Base-by-base conservation (phyloP, 1,140 invertebrate species). In the Ladona fulva region DNA sequence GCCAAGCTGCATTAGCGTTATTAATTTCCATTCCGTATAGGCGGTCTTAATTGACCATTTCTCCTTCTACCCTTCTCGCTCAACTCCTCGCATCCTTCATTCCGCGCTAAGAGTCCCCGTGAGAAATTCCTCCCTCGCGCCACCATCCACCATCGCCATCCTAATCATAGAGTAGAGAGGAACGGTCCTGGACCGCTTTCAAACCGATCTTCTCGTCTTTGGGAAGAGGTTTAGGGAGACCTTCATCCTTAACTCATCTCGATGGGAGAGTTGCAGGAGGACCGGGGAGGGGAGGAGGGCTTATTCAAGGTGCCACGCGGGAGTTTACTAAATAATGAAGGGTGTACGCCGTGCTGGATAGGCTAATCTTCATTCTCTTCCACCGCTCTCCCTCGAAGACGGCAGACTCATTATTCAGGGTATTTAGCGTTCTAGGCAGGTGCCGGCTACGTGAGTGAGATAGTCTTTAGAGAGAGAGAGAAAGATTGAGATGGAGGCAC, bases 271-370 rank as follows among this genome's bases (percentile, higher is more conserved):
- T n/a, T n/a, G n/a, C n/a, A n/a, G n/a, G n/a, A n/a, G n/a, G n/a
- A n/a, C n/a, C n/a, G n/a, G n/a, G n/a, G n/a, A n/a, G 52, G 12
- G 52, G 29, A 37, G 29, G 29, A 37, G 29, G 8, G 29, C 29
- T 37, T 37, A 37, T 37, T 66, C 16, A 66, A 1, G 52, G 52
- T 16, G 52, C 16, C 52, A 66, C 14, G n/a, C 52, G 52, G n/a
- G 52, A 66, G 52, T 66, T 66, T 66, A 66, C 52, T 66, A 66
- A 66, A 66, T 66, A 66, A 66, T 66, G 52, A 66, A 66, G n/a
- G 52, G 52, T 16, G 52, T n/a, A n/a, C n/a, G n/a, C n/a, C n/a
- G n/a, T 16, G 52, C 52, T 66, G 52, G 52, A 66, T 19, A 66
- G 52, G 52, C 52, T 12, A 66, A 66, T 66, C 52, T 66, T 66